Evolutionary conservation across 2,113 vertebrate species (phyloP), one percentile per base, ranked within the genome.

Genomic region (Nettapus auritus): DNA sequence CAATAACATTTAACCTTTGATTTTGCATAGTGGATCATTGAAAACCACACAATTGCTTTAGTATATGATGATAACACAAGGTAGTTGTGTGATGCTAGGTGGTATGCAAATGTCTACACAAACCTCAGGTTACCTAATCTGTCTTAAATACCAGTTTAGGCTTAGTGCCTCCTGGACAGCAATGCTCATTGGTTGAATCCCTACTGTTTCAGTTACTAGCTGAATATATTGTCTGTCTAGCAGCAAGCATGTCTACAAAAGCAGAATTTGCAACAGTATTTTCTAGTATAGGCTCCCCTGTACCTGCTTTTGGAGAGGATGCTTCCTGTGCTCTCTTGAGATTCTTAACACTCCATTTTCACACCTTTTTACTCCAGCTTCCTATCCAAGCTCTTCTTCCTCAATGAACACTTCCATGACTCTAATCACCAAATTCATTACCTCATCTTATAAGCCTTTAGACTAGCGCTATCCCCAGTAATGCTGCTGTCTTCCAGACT

Each of bases 251-350:
- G 33, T n/a, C 71, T 60, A 64, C 29, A 52, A 55, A 48, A 90
- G 20, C 1, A 73, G 50, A 40, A 88, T 26, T 57, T 57, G 67
- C 33, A 60, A 5, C 29, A 38, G 14, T 48, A 13, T 33, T 73
- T 86, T 42, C 14, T 2, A 56, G 36, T 5, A 38, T 3, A 75
- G 10, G 8, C 1, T 3, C 4, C 7, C 7, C 12, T 2, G 0
- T 21, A 36, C 4, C 29, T 42, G 14, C 9, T 36, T 62, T 25
- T 20, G 38, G 38, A 68, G 21, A 64, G 13, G 44, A 62, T 89
- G 36, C 3, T 64, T 68, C n/a, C 48, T 76, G 20, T 26, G 17
- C 33, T 52, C 11, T 26, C 33, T 68, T 89, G 13, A 12, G 74
- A 38, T 13, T 50, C 48, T 21, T 23, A 50, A 50, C 48, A 50